A percentile compares a stretch with the other conserved stretches of the same genome.
phyloP scores from a whole-genome alignment of 2,888 invertebrate genomes.

The Stomorhina lunata region DNA sequence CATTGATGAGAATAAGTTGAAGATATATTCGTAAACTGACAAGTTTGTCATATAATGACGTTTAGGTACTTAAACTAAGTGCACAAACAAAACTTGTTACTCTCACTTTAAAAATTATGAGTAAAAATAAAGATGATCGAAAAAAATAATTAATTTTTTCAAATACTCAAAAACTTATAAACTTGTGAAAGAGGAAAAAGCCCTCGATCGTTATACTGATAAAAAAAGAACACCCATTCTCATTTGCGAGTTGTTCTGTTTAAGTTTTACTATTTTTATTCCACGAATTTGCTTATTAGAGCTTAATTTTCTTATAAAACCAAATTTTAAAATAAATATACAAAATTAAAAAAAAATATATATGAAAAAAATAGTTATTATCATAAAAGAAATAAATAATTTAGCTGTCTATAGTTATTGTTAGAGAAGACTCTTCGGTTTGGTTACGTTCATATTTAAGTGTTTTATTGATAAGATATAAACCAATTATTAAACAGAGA shows the following conservation, averaged over 20 bases:
- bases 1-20: neutral
- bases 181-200: constrained; percentile 27
- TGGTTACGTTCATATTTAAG: constrained; percentile 36
- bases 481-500: constrained; percentile 51
- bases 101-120: constrained; percentile 13
- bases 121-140: neutral
- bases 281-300: constrained; percentile 12
- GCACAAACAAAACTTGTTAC: constrained; percentile 7
- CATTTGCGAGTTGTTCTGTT: constrained; percentile 16
- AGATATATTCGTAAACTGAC: constrained; percentile 17
- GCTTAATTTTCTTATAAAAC: neutral
- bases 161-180: constrained; percentile 22
- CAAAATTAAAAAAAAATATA: neutral
- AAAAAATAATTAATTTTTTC: constrained; percentile 5
- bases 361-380: neutral
- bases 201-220: constrained; percentile 37
- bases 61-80: constrained; percentile 18
- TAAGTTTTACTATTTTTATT: constrained; percentile 5
- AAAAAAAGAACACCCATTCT: constrained; percentile 25
- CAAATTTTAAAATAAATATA: neutral
- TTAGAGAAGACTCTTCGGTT: constrained; percentile 25
- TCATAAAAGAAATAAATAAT: neutral
- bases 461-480: constrained; percentile 65
- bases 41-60: constrained; percentile 52
- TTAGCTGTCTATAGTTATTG: constrained; percentile 17